Evolutionary conservation across 2,888 invertebrate species (phyloP).

Genomic region (Caenorhabditis sp.): DNA sequence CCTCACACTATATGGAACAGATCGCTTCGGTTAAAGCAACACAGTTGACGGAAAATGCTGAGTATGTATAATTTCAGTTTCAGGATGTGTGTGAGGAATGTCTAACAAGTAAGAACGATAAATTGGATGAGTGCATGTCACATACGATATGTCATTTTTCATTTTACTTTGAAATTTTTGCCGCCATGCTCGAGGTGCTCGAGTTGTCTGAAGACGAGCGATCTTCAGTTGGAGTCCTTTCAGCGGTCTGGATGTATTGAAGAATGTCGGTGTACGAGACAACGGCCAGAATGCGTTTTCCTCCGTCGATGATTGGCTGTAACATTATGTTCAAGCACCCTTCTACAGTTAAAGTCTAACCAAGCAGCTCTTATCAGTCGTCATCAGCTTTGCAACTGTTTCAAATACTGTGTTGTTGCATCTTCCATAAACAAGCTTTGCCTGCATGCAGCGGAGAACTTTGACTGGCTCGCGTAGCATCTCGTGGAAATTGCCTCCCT

Average conservation of each 20-base stretch:
- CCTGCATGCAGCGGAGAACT: conserved; percentile 59
- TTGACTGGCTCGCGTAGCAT: conserved; percentile 72
- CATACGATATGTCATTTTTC: conserved; percentile 28
- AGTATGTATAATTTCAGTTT: background rate
- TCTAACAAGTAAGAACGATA: background rate
- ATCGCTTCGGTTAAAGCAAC: conserved; percentile 58
- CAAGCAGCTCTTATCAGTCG: conserved; percentile 67
- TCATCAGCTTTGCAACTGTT: conserved; percentile 69
- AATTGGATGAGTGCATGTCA: conserved; percentile 10
- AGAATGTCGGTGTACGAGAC: conserved; percentile 80
- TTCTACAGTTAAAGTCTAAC: conserved; percentile 40
- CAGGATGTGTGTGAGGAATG: background rate
- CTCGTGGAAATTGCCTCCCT: conserved; percentile 66
- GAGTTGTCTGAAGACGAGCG: conserved; percentile 41
- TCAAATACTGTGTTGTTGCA: conserved; percentile 70
- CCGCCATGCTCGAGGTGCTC: conserved; percentile 44
- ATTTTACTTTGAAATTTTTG: conserved; percentile 33
- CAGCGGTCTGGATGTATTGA: conserved; percentile 73
- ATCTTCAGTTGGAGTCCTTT: conserved; percentile 53
- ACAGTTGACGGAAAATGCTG: background rate
- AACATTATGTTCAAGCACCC: conserved; percentile 14
- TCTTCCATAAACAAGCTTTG: conserved; percentile 52
- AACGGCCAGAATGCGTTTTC: conserved; percentile 72
- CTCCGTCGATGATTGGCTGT: conserved; percentile 71
- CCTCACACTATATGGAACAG: conserved; percentile 34